Conservation (phyloP, 2,113 vertebrate genomes). For the Alethe castanea region DNA sequence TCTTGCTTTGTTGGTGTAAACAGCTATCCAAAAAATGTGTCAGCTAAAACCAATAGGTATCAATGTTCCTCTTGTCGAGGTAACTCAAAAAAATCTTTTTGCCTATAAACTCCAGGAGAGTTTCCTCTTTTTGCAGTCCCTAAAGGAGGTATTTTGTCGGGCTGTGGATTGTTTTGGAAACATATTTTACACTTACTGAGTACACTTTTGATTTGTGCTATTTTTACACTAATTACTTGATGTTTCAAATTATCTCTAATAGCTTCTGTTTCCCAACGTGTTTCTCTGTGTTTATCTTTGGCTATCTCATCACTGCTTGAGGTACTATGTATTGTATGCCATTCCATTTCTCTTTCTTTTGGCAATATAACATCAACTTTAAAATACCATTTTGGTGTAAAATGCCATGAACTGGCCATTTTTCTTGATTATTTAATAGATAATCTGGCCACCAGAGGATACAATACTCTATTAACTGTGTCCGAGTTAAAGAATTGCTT, state of each 20-base stretch:
- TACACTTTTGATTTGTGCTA: not conserved
- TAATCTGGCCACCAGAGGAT: not conserved
- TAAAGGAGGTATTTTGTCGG: not conserved
- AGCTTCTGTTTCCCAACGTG: not conserved
- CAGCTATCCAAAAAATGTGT: not conserved
- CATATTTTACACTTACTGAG: not conserved
- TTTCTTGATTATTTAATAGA: not conserved
- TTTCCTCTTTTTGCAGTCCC: not conserved
- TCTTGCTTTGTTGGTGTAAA: not conserved
- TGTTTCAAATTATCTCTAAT: not conserved
- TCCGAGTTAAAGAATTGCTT: not conserved
- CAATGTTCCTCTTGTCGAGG: not conserved
- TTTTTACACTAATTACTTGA: not conserved
- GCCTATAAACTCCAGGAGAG: not conserved
- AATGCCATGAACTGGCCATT: not conserved
- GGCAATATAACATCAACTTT: not conserved
- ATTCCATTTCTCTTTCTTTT: not conserved
- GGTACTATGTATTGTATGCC: not conserved
- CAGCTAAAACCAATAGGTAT: not conserved
- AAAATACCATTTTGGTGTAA: not conserved
- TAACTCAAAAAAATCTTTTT: not conserved
- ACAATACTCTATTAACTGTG: not conserved
- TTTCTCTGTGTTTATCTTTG: not conserved
- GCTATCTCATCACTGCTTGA: not conserved
- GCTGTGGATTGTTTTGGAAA: not conserved